These are phyloP conservation scores for Machimus rusticus DNA, from an alignment of 2,888 invertebrate species.

Conservation along the genomic window DNA sequence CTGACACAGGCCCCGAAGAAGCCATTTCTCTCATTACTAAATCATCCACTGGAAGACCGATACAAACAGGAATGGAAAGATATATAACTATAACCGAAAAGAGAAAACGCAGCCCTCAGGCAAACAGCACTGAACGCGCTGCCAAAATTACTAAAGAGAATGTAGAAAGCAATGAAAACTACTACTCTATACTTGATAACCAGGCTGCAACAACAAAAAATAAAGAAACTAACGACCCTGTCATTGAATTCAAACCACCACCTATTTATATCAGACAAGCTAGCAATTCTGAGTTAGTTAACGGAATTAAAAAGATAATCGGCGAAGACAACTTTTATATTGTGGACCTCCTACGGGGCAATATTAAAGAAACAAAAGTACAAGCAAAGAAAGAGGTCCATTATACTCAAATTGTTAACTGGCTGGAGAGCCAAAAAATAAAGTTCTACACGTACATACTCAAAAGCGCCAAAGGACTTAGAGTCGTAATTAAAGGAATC, in stretches of 20 bases:
- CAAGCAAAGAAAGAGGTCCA: not conserved
- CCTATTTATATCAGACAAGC: not conserved
- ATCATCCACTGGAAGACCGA: not conserved
- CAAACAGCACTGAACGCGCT: not conserved
- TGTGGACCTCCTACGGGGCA: not conserved
- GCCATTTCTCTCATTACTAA: not conserved
- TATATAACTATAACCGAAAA: not conserved
- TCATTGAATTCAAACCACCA: not conserved
- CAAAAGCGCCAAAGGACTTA: not conserved
- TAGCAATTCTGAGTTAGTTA: not conserved
- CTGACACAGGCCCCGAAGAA: not conserved
- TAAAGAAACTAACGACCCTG: not conserved
- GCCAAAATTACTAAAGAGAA: not conserved
- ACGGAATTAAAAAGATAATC: not conserved
- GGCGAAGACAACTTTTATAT: conserved; percentile 3
- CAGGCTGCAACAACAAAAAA: not conserved
- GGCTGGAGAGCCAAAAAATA: not conserved
- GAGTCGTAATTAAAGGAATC: not conserved
- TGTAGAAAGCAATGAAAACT: not conserved
- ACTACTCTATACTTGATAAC: not conserved
- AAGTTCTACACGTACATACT: not conserved
- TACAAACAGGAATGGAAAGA: not conserved
- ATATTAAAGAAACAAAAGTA: not conserved
- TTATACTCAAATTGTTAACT: not conserved
- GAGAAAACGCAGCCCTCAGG: not conserved